These are phyloP conservation scores for Limenitis camilla DNA, from an alignment of 2,888 invertebrate genomes.

Conservation along the genomic window DNA sequence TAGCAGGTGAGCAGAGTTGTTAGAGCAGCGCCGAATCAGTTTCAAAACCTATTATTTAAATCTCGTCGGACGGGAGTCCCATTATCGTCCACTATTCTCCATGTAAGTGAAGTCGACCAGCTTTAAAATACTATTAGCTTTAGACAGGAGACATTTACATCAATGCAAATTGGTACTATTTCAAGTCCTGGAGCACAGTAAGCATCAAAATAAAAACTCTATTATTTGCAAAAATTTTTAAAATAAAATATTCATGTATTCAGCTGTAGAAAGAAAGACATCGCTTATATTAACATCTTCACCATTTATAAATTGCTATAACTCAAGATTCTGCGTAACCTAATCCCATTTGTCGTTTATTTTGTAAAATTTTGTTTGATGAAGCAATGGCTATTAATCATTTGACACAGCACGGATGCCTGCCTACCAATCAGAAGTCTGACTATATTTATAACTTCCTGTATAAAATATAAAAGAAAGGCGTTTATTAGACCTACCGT, in stretches of 20 bases:
- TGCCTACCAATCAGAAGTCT: slow-evolving; percentile 27
- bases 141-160: slow-evolving; percentile 27
- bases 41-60: slow-evolving; percentile 59
- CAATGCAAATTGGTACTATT: slow-evolving; percentile 12
- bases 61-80: slow-evolving; percentile 56
- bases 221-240: neutral
- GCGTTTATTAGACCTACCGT: neutral
- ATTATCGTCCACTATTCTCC: slow-evolving; percentile 44
- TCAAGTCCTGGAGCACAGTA: neutral
- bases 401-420: slow-evolving; percentile 37
- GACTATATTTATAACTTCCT: slow-evolving; percentile 47
- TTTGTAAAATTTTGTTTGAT: slow-evolving; percentile 48
- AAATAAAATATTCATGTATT: slow-evolving; percentile 4
- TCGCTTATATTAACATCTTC: too few species aligned
- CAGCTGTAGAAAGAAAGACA: too few species aligned
- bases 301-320: too few species aligned
- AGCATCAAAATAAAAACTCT: neutral
- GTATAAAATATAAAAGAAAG: slow-evolving; percentile 18
- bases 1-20: slow-evolving; percentile 42
- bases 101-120: slow-evolving; percentile 45
- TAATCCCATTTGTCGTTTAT: slow-evolving; percentile 38
- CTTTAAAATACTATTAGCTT: slow-evolving; percentile 36
- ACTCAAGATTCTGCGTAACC: slow-evolving; percentile 27
- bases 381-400: slow-evolving; percentile 54
- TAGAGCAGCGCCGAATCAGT: slow-evolving; percentile 27